Evolutionary conservation across 2,113 vertebrate species (phyloP).

Genomic region (Brachyhypopomus occidentalis): DNA sequence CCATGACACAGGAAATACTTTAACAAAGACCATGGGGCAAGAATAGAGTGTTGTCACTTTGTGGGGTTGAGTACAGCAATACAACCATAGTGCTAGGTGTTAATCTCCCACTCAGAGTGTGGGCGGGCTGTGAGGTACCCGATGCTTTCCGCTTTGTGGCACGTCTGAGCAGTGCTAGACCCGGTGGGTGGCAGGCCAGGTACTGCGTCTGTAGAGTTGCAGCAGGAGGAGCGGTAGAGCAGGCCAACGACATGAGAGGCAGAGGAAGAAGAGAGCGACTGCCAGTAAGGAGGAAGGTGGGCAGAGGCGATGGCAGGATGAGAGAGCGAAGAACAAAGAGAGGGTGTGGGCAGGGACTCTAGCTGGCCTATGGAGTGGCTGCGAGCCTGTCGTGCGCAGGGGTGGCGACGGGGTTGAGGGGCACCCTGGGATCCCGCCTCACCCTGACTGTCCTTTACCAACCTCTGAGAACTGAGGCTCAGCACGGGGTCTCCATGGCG

Average conservation of each 20-base stretch:
- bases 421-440: slow-evolving; percentile 52
- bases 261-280: slow-evolving; percentile 56
- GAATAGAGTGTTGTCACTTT: not conserved
- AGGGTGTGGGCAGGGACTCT: slow-evolving; percentile 72
- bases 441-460: slow-evolving; percentile 81
- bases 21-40: no score
- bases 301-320: slow-evolving; percentile 56
- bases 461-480: slow-evolving; percentile 88
- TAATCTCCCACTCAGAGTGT: not conserved
- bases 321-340: slow-evolving; percentile 63
- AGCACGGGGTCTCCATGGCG: slow-evolving; percentile 80
- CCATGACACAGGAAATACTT: no score
- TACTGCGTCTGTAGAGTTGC: slow-evolving; percentile 77
- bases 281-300: slow-evolving; percentile 10
- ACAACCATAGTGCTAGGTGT: not conserved
- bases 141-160: slow-evolving; percentile 77
- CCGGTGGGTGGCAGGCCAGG: slow-evolving; percentile 77
- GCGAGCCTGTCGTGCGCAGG: slow-evolving; percentile 78
- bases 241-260: slow-evolving; percentile 63
- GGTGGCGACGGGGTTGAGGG: slow-evolving; percentile 65
- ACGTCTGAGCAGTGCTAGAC: slow-evolving; percentile 68
- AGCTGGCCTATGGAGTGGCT: slow-evolving; percentile 84
- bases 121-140: slow-evolving; percentile 79
- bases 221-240: slow-evolving; percentile 80
- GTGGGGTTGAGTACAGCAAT: not conserved